phyloP scores from a whole-genome alignment of 2,113 vertebrate species.

The Ivindomyrus marchei region DNA sequence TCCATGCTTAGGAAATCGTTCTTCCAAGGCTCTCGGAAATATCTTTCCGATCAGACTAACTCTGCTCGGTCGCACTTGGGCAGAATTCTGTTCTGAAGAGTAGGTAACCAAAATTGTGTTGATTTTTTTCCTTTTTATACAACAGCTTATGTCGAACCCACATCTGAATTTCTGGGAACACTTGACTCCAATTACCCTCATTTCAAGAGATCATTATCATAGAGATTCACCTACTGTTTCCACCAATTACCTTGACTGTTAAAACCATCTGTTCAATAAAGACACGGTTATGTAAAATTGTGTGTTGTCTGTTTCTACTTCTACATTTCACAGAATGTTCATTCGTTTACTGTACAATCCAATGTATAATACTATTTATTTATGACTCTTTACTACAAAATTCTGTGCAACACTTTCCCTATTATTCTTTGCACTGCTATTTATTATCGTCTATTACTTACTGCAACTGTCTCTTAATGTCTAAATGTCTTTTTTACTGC shows the following conservation, averaged over 20 bases:
- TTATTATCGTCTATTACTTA: neutral
- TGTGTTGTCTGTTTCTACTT: neutral
- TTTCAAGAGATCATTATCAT: neutral
- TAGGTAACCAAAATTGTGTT: neutral
- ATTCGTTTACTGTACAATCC: neutral
- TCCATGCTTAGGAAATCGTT: neutral
- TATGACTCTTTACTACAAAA: neutral
- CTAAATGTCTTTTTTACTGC: neutral
- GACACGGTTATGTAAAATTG: neutral
- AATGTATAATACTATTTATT: neutral
- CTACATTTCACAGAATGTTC: neutral
- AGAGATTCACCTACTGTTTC: neutral
- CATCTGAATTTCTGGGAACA: neutral
- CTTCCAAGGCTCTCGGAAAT: neutral
- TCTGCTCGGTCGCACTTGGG: neutral
- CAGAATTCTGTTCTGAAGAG: slow-evolving; percentile 9
- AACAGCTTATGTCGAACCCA: neutral
- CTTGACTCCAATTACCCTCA: neutral
- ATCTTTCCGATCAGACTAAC: neutral
- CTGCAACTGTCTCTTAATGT: neutral
- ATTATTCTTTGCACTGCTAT: neutral
- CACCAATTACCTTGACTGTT: neutral
- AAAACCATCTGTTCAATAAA: neutral
- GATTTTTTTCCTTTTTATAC: neutral
- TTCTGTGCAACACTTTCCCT: neutral